Evolutionary conservation across 2,888 invertebrate genomes (phyloP), one percentile per base, ranked within the genome.

Genomic region (Pasiphila rectangulata): DNA sequence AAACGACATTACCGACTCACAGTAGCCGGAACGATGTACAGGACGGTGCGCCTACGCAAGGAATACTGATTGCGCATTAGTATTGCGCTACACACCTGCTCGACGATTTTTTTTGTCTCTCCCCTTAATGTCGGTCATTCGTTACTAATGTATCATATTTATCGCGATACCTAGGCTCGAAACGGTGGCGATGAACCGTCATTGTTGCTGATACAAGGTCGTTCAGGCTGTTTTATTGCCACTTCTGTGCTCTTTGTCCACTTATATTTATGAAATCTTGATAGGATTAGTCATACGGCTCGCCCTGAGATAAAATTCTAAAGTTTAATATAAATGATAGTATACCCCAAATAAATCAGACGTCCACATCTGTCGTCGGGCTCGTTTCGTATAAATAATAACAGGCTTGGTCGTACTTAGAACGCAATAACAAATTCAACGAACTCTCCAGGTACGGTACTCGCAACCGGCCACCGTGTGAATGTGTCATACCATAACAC

Each of bases 21-120:
- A 85, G 88, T 86, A 88, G 88, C 88, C 88, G 88, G 88, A 88
- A 88, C 88, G 86, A 78, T 75, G 80, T 85, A 88, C 88, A 88
- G 88, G 88, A 87, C 88, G 86, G 67, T 85, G 86, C 72, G 79
- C 71, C 63, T 78, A 75, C 79, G 83, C 74, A 57, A 73, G 72
- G 87, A 84, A 88, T 87, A 87, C 80, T 87, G 86, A 87, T 87
- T 80, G 79, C 81, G 75, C 82, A 87, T 87, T 87, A 85, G 80
- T 88, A 88, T 87, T 84, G 83, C 86, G 69, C 76, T 72, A 75
- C 84, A 79, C 87, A 87, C 87, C 87, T 87, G 87, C 85, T 72
- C 79, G 79, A 76, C 71, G 79, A 71, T 84, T 83, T 86, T 78
- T 84, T 83, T 84, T 81, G 79, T 79, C 81, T 82, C 82, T 82